Evolutionary conservation across 2,888 invertebrate species (phyloP).

Genomic region (Cynaeus angustus): DNA sequence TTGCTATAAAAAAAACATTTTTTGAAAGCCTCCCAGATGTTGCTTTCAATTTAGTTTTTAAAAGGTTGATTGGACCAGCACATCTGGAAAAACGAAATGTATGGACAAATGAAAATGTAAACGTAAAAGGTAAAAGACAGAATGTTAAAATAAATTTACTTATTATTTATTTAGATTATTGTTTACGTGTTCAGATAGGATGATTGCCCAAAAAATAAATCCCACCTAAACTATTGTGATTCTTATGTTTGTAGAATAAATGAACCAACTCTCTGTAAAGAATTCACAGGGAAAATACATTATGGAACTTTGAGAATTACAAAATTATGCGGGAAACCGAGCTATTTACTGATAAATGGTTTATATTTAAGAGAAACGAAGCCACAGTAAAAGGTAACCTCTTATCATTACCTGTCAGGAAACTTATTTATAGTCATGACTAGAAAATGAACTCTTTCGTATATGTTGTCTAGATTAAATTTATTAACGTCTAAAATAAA

Average conservation of each 20-base stretch:
- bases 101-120: too few relatives aligned
- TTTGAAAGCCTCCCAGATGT: too few relatives aligned
- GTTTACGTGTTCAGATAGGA: too few relatives aligned
- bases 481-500: background rate
- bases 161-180: too few relatives aligned
- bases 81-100: too few relatives aligned
- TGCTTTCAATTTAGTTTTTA: too few relatives aligned
- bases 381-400: constrained; percentile 6
- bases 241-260: constrained; percentile 2
- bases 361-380: constrained; percentile 5
- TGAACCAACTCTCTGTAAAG: constrained; percentile 1
- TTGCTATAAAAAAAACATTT: too few relatives aligned
- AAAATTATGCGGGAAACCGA: background rate
- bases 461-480: too few relatives aligned
- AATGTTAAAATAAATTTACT: too few relatives aligned
- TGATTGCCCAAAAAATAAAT: background rate
- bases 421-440: constrained; percentile 13
- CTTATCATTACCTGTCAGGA: constrained; percentile 18
- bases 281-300: background rate
- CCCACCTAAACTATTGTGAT: background rate
- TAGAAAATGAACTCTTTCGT: constrained; percentile 1
- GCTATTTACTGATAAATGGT: constrained; percentile 20
- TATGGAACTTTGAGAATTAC: constrained; percentile 6
- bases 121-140: too few relatives aligned
- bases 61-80: too few relatives aligned